Conservation (phyloP, 2,113 vertebrate species). For the Tichodroma muraria region DNA sequence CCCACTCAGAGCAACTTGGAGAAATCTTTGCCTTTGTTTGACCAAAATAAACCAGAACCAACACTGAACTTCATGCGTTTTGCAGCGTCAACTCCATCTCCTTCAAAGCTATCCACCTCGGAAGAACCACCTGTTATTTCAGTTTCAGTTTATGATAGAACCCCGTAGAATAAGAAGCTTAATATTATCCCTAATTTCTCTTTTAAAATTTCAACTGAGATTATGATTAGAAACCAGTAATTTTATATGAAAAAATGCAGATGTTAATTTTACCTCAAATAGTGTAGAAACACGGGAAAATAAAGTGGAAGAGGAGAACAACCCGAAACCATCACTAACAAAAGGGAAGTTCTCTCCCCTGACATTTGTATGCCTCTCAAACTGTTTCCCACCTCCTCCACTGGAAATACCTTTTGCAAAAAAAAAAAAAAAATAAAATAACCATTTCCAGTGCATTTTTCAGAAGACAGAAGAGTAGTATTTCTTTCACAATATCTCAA, state of each 20-base stretch:
- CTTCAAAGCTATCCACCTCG: neutral
- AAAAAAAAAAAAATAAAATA: neutral
- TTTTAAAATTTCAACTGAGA: neutral
- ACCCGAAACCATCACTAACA: neutral
- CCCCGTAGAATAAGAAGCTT: fast-evolving
- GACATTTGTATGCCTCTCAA: neutral
- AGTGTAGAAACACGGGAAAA: neutral
- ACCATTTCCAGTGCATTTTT: neutral
- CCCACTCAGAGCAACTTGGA: neutral
- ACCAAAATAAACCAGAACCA: neutral
- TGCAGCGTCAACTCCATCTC: neutral
- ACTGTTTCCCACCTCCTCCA: neutral
- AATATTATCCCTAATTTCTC: neutral
- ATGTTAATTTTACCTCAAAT: neutral
- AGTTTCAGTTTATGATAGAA: neutral
- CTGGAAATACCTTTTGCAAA: neutral
- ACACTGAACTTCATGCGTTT: neutral
- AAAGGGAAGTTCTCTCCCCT: neutral
- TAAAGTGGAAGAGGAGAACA: neutral
- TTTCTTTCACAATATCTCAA: neutral
- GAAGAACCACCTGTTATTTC: neutral
- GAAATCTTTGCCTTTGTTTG: neutral
- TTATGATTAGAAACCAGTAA: neutral
- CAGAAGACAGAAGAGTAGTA: neutral
- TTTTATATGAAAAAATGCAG: neutral